Conservation (phyloP, 2,888 invertebrate species). For the Philonicus albiceps region DNA sequence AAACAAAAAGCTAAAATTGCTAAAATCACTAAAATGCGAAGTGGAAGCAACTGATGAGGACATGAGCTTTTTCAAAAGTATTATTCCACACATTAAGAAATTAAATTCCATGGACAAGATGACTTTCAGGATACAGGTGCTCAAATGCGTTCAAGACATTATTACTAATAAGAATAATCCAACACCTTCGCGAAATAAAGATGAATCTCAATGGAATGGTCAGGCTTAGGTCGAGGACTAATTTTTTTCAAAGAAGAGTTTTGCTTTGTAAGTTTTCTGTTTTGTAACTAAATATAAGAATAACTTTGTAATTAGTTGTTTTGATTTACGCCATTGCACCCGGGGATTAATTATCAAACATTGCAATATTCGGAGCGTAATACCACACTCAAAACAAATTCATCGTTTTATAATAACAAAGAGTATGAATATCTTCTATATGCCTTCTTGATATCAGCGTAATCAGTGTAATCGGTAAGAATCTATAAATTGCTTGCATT, state of each 20-base stretch:
- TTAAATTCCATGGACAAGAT: slow-evolving; percentile 1
- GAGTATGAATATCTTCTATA: too few relatives aligned
- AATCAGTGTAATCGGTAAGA: background rate
- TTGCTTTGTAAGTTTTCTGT: background rate
- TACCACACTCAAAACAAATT: too few relatives aligned
- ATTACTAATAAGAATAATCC: background rate
- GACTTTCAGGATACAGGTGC: background rate
- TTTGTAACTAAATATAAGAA: background rate
- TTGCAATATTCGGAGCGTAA: too few relatives aligned
- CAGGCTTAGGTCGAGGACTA: background rate
- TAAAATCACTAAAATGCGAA: background rate
- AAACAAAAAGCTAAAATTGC: background rate
- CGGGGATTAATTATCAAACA: too few relatives aligned
- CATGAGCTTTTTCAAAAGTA: slow-evolving; percentile 26
- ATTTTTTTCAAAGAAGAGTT: background rate
- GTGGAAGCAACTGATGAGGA: slow-evolving; percentile 7
- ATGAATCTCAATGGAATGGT: background rate
- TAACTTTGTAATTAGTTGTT: background rate
- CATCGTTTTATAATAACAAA: too few relatives aligned
- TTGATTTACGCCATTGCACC: background rate
- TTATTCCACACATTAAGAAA: slow-evolving; percentile 4
- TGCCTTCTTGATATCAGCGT: background rate
- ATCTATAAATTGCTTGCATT: background rate
- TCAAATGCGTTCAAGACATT: background rate
- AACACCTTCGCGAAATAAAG: background rate